Evolutionary conservation across 1,140 invertebrate genomes (phyloP), one percentile per base, ranked within the genome.

Genomic region (Bombyx mandarina): DNA sequence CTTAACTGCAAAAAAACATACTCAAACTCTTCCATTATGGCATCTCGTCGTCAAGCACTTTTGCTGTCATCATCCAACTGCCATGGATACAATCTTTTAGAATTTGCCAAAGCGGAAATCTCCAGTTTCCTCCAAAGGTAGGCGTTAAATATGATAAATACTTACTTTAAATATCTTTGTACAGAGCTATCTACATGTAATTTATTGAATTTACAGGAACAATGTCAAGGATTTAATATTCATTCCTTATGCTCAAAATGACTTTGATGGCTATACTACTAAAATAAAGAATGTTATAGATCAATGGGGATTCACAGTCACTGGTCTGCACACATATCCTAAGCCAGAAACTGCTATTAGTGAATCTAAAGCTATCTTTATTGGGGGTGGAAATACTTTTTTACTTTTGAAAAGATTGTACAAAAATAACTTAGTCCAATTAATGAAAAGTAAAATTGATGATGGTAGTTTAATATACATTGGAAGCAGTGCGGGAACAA

Each of bases 311-410:
- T 92, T 90, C 66, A 62, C 89, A 55, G 88, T 94, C 2, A 86
- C 88, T 59, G 91, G 93, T 9, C 88, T 94, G 51, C 93, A 95
- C 75, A 87, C 89, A 49, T 87, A 80, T 45, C 49, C 77, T 10
- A 79, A 93, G 73, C 89, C 90, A 22, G 63, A 79, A 3, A 70
- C 85, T 56, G 92, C 92, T 18, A 79, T 95, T 1, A 83, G 89
- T 52, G 77, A 88, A 10, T 91, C 93, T 1, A 79, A 94, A 86
- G 92, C 92, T 45, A 91, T 95, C 59, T 95, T 93, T 81, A 86
- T 95, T 60, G 94, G 94, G n/a, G 94, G 94, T 62, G 93, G 93
- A 55, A 94, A 95, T 75, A 95, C 92, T 7, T 94, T 96, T 71
- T 84, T 91, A 26, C 80, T 96, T 43, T 80, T 96, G 6, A 93